Evolutionary conservation across 2,797 vertebrate genomes (phyloP).

Genomic region (Myiothlypis coronata): DNA sequence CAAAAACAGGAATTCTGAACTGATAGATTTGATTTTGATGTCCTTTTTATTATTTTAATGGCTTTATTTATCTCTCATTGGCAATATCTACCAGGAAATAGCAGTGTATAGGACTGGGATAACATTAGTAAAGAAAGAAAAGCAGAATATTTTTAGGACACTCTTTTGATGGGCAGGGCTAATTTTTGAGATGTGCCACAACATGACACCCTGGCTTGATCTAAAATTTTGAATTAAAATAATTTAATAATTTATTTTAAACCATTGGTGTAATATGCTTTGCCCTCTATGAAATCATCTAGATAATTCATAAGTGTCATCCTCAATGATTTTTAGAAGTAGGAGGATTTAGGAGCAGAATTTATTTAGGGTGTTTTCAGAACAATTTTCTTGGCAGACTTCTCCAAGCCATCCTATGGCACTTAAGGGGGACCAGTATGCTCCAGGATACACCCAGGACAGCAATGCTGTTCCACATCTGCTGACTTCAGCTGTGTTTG

Average conservation of each 20-base stretch:
- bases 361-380: not conserved
- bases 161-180: not conserved
- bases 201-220: not conserved
- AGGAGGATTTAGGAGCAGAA: not conserved
- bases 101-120: not conserved
- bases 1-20: not conserved
- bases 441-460: not conserved
- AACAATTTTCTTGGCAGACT: not conserved
- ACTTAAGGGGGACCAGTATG: not conserved
- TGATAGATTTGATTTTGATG: not conserved
- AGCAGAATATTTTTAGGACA: not conserved
- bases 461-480: not conserved
- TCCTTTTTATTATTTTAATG: not conserved
- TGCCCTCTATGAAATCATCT: not conserved
- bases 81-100: not conserved
- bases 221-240: not conserved
- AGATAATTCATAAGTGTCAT: not conserved
- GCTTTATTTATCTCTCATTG: not conserved
- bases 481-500: not conserved
- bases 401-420: not conserved
- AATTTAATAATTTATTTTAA: not conserved
- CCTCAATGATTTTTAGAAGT: not conserved
- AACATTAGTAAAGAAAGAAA: not conserved
- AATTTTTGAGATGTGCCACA: not conserved
- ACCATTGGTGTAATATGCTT: not conserved